Conservation (phyloP, 2,113 vertebrate genomes). For the Danionella cerebrum region DNA sequence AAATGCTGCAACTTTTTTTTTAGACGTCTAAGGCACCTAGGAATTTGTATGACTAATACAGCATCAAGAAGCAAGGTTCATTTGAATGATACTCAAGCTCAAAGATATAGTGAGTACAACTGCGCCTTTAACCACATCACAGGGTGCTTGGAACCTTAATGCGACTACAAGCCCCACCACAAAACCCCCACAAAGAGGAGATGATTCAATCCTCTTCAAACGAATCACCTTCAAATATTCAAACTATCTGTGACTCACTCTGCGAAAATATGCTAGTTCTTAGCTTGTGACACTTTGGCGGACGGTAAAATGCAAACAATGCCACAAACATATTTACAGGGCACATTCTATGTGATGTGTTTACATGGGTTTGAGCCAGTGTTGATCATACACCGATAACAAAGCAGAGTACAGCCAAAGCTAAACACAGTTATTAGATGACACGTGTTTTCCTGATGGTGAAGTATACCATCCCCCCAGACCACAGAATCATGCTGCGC, state of each 20-base stretch:
- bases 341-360: neutral
- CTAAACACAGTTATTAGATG: neutral
- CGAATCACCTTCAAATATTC: conserved; percentile 1
- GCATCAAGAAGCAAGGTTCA: too few relatives aligned
- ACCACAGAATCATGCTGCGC: neutral
- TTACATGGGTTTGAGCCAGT: neutral
- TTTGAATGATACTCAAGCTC: too few relatives aligned
- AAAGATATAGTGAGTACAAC: neutral
- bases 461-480: neutral
- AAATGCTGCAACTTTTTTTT: too few relatives aligned
- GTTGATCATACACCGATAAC: conserved; percentile 8
- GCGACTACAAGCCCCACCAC: neutral
- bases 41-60: too few relatives aligned
- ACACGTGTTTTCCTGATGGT: neutral
- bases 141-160: neutral
- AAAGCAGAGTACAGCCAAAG: neutral
- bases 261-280: neutral
- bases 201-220: neutral
- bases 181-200: neutral
- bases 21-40: too few relatives aligned
- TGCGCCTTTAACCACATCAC: neutral
- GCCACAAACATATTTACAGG: conserved; percentile 17
- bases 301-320: neutral
- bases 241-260: neutral
- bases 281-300: neutral